Conservation (phyloP, 2,113 vertebrate species). For the Lucifuga dentata region DNA sequence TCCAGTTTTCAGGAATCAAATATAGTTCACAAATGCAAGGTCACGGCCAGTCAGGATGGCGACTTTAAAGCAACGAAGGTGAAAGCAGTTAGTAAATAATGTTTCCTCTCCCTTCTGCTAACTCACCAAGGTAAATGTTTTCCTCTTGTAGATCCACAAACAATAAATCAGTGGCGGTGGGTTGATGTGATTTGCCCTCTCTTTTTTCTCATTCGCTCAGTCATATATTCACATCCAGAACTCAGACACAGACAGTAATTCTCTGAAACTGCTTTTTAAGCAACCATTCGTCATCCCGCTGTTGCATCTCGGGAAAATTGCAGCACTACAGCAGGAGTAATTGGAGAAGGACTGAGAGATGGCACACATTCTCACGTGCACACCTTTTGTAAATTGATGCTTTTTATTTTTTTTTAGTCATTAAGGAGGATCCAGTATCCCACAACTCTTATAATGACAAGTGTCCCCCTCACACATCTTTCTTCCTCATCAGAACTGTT, state of each 20-base stretch:
- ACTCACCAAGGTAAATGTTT: slow-evolving; percentile 58
- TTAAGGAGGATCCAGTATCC: slow-evolving; percentile 52
- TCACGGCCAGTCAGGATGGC: neutral
- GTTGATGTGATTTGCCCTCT: slow-evolving; percentile 63
- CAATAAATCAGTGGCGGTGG: slow-evolving; percentile 67
- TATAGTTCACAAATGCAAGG: neutral
- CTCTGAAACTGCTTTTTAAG: slow-evolving; percentile 76
- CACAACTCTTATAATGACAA: slow-evolving; percentile 30
- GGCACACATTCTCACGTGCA: slow-evolving; percentile 21
- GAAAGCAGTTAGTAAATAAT: slow-evolving; percentile 58
- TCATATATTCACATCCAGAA: slow-evolving; percentile 37
- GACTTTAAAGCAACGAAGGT: slow-evolving; percentile 20
- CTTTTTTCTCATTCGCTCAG: slow-evolving; percentile 32
- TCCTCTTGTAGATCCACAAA: slow-evolving; percentile 56
- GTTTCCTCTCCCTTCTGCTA: slow-evolving; percentile 26
- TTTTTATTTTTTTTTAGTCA: slow-evolving; percentile 44
- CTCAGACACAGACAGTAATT: slow-evolving; percentile 56
- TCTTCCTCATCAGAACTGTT: slow-evolving; percentile 38
- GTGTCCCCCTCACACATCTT: slow-evolving; percentile 12
- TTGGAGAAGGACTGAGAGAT: slow-evolving; percentile 26
- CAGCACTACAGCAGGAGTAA: slow-evolving; percentile 24
- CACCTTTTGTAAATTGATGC: slow-evolving; percentile 42
- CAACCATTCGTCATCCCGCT: slow-evolving; percentile 71
- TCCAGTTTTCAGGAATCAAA: slow-evolving; percentile 9
- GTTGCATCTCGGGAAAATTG: slow-evolving; percentile 63